Base-by-base conservation (phyloP, 2,113 vertebrate genomes). In the Colistium nudipinnis region DNA sequence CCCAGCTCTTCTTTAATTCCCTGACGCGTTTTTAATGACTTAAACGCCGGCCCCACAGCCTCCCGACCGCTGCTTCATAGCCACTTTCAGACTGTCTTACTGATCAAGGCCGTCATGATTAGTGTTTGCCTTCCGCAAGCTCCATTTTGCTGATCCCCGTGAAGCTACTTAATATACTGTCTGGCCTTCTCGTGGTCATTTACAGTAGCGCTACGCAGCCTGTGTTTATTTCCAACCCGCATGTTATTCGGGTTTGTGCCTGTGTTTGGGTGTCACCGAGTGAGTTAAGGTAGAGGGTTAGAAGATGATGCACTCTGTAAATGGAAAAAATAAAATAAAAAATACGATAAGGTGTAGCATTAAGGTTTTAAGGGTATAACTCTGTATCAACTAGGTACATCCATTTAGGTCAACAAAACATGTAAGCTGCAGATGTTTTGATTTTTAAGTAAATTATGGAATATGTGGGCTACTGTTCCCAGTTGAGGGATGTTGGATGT, bases 151-250 rank as follows among this genome's bases (percentile, higher is more conserved):
- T 85, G 74, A 87, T 87, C 86, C 78, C 22, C 1, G 4, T 64
- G 36, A 65, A 87, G 73, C 81, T 74, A 48, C 66, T 86, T 86
- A 91, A 82, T 79, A 77, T 84, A 78, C 59, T 19, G 77, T 89
- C 73, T 83, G 74, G 65, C 44, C 28, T 16, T 45, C 38, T 47
- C 6, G 11, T 54, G 80, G 75, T 73, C 78, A 22, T 76, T 61
- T 70, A 57, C 54, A 45, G 57, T n/a, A 33, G 27, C 44, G 69
- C 35, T 1, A 12, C 65, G 52, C 27, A 85, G 52, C 33, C 56
- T 54, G 66, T 76, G 61, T 83, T 89, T 81, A 66, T 60, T 72
- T 53, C 39, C 49, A 25, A 44, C 65, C 22, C 31, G 36, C 9
- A 64, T 47, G 62, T 73, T 4, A 12, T 78, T 64, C 55, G 61